Conservation (phyloP, 2,797 vertebrate species). For the Ispidina lecontei region DNA sequence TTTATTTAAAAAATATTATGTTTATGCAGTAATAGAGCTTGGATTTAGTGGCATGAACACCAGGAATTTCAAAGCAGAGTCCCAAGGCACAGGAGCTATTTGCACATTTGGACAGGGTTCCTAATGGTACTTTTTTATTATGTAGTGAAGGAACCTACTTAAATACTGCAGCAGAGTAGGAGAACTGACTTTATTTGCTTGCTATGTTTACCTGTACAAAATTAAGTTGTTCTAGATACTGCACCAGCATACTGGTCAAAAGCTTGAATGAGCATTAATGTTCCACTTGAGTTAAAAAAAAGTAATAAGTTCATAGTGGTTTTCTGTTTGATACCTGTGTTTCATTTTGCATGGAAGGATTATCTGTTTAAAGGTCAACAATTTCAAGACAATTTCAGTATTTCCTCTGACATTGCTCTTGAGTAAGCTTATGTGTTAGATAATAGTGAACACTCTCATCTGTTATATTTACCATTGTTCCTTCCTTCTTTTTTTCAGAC, state of each 20-base stretch:
- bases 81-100: rapidly evolving
- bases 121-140: background rate
- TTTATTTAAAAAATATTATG: rapidly evolving
- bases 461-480: background rate
- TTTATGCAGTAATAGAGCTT: background rate
- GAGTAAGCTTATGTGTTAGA: background rate
- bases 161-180: background rate
- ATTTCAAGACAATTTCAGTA: background rate
- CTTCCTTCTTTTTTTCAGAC: conserved; percentile 80
- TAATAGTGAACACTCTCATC: background rate
- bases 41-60: background rate
- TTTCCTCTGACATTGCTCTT: background rate
- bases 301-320: rapidly evolving
- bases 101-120: background rate
- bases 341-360: background rate
- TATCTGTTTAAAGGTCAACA: background rate
- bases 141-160: background rate
- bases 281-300: background rate
- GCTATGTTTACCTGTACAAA: rapidly evolving
- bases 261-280: background rate
- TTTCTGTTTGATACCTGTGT: background rate
- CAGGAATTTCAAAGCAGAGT: background rate
- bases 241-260: background rate
- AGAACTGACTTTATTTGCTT: background rate
- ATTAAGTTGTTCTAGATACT: background rate